Evolutionary conservation across 2,113 vertebrate species (phyloP).

Genomic region (Rhabdomys dilectus): DNA sequence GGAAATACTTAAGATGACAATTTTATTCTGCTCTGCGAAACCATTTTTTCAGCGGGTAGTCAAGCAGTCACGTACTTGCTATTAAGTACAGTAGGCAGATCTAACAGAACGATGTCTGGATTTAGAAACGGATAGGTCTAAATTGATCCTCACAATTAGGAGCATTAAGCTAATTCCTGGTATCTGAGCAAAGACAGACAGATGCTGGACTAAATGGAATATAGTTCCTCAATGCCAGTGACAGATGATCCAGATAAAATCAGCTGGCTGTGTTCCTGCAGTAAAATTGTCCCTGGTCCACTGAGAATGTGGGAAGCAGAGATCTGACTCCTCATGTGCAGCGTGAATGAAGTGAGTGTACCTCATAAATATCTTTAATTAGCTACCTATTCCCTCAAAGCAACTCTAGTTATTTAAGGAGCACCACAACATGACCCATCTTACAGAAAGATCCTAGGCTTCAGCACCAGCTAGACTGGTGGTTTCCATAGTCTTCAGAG

Average conservation of each 20-base stretch:
- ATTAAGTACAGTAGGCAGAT: constrained; percentile 71
- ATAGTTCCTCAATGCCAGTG: constrained; percentile 59
- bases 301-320: constrained; percentile 20
- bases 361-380: neutral
- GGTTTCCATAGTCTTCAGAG: neutral
- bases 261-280: constrained; percentile 41
- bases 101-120: constrained; percentile 68
- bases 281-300: constrained; percentile 43
- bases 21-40: constrained; percentile 65
- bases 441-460: neutral
- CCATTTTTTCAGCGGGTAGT: constrained; percentile 68
- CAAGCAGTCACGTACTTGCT: constrained; percentile 76
- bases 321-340: constrained; percentile 37
- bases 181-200: constrained; percentile 75
- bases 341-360: neutral
- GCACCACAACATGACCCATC: neutral
- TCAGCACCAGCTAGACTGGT: neutral
- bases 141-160: constrained; percentile 78
- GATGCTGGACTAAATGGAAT: constrained; percentile 70
- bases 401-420: neutral
- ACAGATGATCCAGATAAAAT: constrained; percentile 75
- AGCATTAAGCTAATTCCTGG: constrained; percentile 77
- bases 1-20: constrained; percentile 73
- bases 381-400: constrained; percentile 34
- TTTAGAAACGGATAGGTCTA: constrained; percentile 73